These are phyloP conservation scores for Melanchra persicariae DNA, from an alignment of 2,888 invertebrate genomes.

Conservation along the genomic window DNA sequence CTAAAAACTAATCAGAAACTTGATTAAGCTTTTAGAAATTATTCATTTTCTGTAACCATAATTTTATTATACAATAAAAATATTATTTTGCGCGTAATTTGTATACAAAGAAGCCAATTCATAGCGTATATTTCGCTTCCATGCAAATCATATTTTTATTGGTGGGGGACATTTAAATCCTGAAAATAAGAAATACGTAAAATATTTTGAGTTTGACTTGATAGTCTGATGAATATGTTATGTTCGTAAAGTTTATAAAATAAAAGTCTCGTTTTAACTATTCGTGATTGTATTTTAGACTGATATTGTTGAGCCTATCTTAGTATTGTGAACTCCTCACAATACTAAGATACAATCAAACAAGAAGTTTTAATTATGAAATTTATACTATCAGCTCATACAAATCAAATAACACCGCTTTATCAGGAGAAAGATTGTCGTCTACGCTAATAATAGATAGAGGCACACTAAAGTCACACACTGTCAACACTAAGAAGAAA, in stretches of 20 bases:
- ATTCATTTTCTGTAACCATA: conserved; percentile 46
- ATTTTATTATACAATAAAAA: conserved; percentile 55
- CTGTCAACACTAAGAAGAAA: too few relatives aligned
- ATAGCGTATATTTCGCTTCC: conserved; percentile 71
- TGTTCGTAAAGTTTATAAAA: neutral
- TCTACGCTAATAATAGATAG: too few relatives aligned
- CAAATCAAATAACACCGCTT: too few relatives aligned
- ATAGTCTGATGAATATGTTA: neutral
- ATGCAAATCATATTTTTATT: conserved; percentile 68
- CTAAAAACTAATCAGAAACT: neutral
- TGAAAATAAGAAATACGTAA: conserved; percentile 42
- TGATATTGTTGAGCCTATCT: too few relatives aligned
- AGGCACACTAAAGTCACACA: too few relatives aligned
- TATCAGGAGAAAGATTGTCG: too few relatives aligned
- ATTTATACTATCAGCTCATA: too few relatives aligned
- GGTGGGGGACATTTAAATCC: conserved; percentile 32
- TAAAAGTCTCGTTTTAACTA: too few relatives aligned
- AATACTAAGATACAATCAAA: too few relatives aligned
- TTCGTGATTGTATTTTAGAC: too few relatives aligned
- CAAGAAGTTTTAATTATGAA: too few relatives aligned
- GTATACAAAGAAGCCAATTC: conserved; percentile 70
- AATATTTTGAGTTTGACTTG: conserved; percentile 5
- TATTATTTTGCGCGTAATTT: conserved; percentile 57
- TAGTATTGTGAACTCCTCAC: too few relatives aligned
- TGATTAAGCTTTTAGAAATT: conserved; percentile 11